A percentile compares a stretch with the other conserved stretches of the same genome.
Conservation (phyloP, 2,113 vertebrate genomes). For the Colinus virginianus region DNA sequence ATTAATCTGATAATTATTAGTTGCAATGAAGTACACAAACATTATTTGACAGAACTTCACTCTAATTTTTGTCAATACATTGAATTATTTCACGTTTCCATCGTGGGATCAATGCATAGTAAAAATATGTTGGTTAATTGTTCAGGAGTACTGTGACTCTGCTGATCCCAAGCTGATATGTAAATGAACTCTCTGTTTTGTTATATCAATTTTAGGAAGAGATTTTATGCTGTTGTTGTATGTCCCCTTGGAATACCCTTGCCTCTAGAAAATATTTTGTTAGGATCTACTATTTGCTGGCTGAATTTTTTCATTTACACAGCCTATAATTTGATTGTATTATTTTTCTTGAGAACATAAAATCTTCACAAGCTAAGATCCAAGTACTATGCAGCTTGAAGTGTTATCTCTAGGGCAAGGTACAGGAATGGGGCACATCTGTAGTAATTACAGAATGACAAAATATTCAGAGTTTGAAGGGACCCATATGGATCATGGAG, state of each 20-base stretch:
- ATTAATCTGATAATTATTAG: neutral
- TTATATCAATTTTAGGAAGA: neutral
- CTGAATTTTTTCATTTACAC: neutral
- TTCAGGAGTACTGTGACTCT: neutral
- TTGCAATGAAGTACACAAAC: neutral
- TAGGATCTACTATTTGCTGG: constrained; percentile 11
- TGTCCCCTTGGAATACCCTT: neutral
- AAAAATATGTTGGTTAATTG: neutral
- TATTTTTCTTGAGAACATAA: constrained; percentile 47
- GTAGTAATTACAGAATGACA: neutral
- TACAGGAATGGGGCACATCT: neutral
- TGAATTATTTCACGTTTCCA: neutral
- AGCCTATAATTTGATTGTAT: constrained; percentile 22
- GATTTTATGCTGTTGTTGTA: neutral
- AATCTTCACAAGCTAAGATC: constrained; percentile 5
- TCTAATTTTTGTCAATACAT: neutral
- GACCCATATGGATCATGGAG: no score
- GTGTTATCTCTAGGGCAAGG: neutral
- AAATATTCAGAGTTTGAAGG: no score
- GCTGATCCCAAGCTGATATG: neutral
- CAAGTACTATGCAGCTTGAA: neutral
- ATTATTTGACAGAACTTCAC: neutral
- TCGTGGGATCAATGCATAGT: accelerated
- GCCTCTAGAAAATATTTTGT: neutral
- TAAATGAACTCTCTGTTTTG: neutral